A percentile compares a stretch with the other conserved stretches of the same genome.
Evolutionary conservation across 2,113 vertebrate species (phyloP).

Genomic region (Asarcornis scutulata): DNA sequence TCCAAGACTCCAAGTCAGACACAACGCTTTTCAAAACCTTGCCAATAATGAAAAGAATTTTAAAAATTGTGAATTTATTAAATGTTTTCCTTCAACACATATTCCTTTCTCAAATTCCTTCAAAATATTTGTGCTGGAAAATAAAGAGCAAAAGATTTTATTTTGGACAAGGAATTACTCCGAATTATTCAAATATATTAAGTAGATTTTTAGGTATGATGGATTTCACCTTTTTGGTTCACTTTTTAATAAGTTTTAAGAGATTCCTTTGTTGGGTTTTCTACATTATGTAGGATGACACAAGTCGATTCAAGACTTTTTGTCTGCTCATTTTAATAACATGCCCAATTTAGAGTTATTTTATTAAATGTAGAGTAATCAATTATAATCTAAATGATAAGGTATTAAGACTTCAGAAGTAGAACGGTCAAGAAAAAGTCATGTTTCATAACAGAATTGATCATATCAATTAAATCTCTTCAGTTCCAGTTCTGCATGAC

Average conservation of each 20-base stretch:
- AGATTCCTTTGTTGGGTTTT: not conserved
- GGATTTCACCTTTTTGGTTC: not conserved
- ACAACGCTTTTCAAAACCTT: not conserved
- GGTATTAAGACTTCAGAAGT: not conserved
- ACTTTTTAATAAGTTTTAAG: not conserved
- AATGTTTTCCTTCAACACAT: accelerated
- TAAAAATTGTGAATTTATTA: not conserved
- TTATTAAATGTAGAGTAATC: not conserved
- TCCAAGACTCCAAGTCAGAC: accelerated
- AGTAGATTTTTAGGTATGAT: accelerated
- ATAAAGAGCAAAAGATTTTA: not conserved
- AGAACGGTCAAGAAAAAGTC: not conserved
- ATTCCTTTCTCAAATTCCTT: not conserved
- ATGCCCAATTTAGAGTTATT: not conserved
- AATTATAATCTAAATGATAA: not conserved
- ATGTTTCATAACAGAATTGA: not conserved
- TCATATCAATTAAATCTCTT: not conserved
- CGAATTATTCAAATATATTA: not conserved
- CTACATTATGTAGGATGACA: too few species aligned
- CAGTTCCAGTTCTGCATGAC: not conserved
- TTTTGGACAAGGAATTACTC: not conserved
- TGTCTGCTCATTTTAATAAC: not conserved
- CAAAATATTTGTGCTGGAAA: not conserved
- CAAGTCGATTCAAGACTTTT: too few species aligned
- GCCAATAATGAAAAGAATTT: accelerated